Evolutionary conservation across 2,888 invertebrate species (phyloP), one percentile per base, ranked within the genome.

Genomic region (Sphaerolaimus hirsutus): DNA sequence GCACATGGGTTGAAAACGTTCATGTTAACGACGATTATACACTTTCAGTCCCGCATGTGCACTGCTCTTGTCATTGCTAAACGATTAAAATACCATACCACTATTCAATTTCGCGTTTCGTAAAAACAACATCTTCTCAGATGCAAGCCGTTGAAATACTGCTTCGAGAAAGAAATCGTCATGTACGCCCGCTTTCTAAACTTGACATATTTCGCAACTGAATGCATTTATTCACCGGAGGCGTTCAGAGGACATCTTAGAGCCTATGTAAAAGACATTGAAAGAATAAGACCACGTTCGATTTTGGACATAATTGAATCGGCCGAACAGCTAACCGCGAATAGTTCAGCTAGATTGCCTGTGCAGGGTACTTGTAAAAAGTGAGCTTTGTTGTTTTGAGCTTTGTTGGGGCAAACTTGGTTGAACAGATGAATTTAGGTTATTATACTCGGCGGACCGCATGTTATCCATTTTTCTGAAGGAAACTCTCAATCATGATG

Each of bases 151-250:
- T 74, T 93, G 37, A 93, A 93, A 63, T 93, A 91, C 63, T 78
- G 86, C 0, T 97, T 91, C 64, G 97, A 97, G 65, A 93, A 93
- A 62, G 97, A 97, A 70, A 97, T 97, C 61, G 97, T 53, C 44
- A 67, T 70, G 67, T 71, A 97, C 68, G 93, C 97, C 0, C 83
- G 93, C 64, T 91, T 82, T 64, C 83, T 84, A 63, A 81, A 82
- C 60, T 68, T 97, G 26, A 78, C 91, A 10, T 97, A 97, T 64
- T 99, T 97, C 67, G 91, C 91, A 2, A 97, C 97, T 0, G 97
- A 99, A 67, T 97, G 97, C 68, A 77, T 87, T 43, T 97, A 91
- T 70, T 84, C 93, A 1, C 97, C 97, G 1, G 87, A 97, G 69
- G 91, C 97, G 4, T 62, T 60, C 51, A 56, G 89, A 58, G 87